Evolutionary conservation across 2,888 invertebrate genomes (phyloP), one percentile per base, ranked within the genome.

Genomic region (Resseliella maxima): DNA sequence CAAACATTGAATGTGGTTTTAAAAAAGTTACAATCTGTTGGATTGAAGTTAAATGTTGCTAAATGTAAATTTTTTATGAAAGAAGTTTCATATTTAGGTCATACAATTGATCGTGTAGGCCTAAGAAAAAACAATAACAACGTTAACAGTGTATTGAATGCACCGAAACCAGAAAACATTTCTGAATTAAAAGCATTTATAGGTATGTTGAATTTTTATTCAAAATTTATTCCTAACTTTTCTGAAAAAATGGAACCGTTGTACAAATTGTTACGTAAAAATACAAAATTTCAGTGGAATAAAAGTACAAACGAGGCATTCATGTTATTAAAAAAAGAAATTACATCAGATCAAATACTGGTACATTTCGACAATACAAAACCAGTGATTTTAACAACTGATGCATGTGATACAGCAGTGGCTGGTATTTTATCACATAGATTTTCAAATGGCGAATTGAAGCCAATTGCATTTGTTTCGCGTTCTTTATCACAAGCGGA

Each of bases 1-100:
- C 18, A 86, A 27, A 88, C 88, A 87, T 86, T 90, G 8, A 85
- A 86, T 1, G 85, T 87, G 86, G 88, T 89, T 27, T 88, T 89
- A 15, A 27, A 87, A 38, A 85, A 41, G n/a, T 24, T 85, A 10
- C 36, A 24, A 24, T 35, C 31, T 3, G 85, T 36, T 15, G 85
- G 89, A 1, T 89, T 89, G 27, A 87, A 88, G 85, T 86, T 90
- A 15, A 89, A 89, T 36, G 85, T 85, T 10, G 86, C 87, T 6
- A 90, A 90, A 86, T 90, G 89, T 87, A 59, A 88, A 27, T 89
- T 90, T 86, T 87, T 89, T 35, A 8, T 87, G 50, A 15, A 86
- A 0, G 86, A 86, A 24, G 87, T 89, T 21, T 86, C 88, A 10
- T 90, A 89, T 86, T 86, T 90, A 12, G 90, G 89, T 0, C 89